Percentiles rank a stretch among this genome's conserved stretches.
phyloP scores from a whole-genome alignment of 2,113 vertebrate species.

The Muntiacus reevesi region DNA sequence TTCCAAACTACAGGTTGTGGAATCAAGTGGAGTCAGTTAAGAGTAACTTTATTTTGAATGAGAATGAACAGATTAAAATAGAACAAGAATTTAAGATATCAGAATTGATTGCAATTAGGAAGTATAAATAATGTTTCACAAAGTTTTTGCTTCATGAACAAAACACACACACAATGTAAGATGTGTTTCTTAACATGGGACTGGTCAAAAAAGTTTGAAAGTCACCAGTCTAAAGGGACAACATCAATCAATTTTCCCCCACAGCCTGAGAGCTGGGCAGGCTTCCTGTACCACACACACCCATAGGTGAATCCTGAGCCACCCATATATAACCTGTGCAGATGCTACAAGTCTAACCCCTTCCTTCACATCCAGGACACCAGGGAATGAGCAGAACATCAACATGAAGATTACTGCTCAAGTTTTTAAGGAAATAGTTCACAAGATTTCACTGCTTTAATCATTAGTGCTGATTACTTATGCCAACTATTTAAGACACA shows the following conservation, averaged over 20 bases:
- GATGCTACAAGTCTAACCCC: not conserved
- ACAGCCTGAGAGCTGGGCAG: not conserved
- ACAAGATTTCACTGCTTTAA: not conserved
- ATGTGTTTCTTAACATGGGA: not conserved
- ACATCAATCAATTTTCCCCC: not conserved
- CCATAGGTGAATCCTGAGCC: not conserved
- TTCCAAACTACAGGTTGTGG: not conserved
- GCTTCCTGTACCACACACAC: not conserved
- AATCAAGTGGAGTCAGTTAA: conserved; percentile 21
- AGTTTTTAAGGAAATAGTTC: conserved; percentile 24
- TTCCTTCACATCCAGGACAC: not conserved
- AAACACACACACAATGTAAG: not conserved
- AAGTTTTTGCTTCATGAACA: not conserved
- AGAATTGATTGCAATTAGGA: not conserved
- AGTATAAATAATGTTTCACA: not conserved
- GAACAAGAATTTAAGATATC: not conserved
- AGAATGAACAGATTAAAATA: conserved; percentile 21
- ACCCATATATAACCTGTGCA: not conserved
- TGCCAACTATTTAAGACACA: not conserved
- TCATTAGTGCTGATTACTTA: not conserved
- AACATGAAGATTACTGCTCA: not conserved
- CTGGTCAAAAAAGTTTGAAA: not conserved
- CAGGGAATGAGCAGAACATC: not conserved
- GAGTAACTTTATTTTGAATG: conserved; percentile 17
- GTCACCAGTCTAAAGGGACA: not conserved